A percentile compares a stretch with the other conserved stretches of the same genome.
Conservation (phyloP, 2,113 vertebrate species). For the Zapornia atra region DNA sequence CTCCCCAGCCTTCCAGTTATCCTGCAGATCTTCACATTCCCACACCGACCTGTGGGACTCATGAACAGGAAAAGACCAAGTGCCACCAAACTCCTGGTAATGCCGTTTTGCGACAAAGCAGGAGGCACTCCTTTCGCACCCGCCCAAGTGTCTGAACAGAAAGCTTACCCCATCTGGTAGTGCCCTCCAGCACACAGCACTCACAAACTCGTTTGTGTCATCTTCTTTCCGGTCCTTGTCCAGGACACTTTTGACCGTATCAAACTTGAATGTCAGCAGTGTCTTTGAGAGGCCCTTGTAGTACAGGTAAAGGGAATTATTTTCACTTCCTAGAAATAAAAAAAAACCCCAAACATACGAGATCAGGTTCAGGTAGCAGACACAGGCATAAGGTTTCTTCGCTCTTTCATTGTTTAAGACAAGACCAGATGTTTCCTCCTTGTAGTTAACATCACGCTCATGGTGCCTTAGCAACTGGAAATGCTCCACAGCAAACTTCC, state of each 20-base stretch:
- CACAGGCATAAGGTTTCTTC: not conserved
- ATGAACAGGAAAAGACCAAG: not conserved
- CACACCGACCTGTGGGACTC: rapidly evolving
- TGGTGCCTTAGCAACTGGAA: not conserved
- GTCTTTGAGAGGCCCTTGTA: conserved; percentile 99
- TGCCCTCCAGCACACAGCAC: conserved; percentile 97
- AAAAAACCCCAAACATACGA: not conserved
- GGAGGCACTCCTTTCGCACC: not conserved
- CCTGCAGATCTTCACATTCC: not conserved
- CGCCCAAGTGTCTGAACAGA: not conserved
- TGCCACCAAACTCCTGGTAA: not conserved
- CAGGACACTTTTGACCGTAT: conserved; percentile 98
- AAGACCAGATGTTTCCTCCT: not conserved
- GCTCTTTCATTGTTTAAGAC: not conserved
- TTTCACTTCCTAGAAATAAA: conserved; percentile 89
- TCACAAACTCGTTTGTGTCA: conserved; percentile 98
- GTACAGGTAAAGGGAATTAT: conserved; percentile 98
- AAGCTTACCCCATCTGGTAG: conserved; percentile 93
- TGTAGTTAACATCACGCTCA: rapidly evolving
- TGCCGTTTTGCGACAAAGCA: not conserved
- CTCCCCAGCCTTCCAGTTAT: not conserved
- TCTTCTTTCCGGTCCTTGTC: conserved; percentile 99
- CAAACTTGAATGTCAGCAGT: conserved; percentile 96
- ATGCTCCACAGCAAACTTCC: not conserved
- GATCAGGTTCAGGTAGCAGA: not conserved